A percentile compares a stretch with the other conserved stretches of the same genome.
Conservation (phyloP, 1,140 invertebrate genomes). For the Drosophila bifasciata region DNA sequence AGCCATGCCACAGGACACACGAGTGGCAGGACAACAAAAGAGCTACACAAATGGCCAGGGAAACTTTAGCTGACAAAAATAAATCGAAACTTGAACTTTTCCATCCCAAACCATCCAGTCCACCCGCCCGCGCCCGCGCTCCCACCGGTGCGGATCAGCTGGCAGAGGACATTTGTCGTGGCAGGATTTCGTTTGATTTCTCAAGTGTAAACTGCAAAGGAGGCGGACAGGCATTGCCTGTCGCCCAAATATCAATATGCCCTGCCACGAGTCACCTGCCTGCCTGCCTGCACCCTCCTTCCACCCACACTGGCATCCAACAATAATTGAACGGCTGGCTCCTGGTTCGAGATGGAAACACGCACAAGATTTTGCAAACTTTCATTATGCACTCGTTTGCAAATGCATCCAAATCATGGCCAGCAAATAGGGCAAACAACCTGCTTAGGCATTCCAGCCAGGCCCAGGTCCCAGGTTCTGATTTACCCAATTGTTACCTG, state of each 20-base stretch:
- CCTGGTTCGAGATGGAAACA: not conserved
- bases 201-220: constrained; percentile 72
- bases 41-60: constrained; percentile 57
- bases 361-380: constrained; percentile 13
- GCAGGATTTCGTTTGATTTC: constrained; percentile 73
- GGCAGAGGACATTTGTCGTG: constrained; percentile 67
- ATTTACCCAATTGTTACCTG: constrained; percentile 49
- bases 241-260: constrained; percentile 74
- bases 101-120: not conserved
- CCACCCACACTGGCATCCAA: not conserved
- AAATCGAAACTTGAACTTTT: constrained; percentile 75
- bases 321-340: constrained; percentile 67
- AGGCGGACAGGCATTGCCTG: constrained; percentile 40
- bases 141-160: constrained; percentile 34
- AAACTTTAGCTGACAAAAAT: constrained; percentile 67
- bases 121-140: not conserved
- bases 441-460: constrained; percentile 38
- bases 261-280: constrained; percentile 29
- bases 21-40: constrained; percentile 50
- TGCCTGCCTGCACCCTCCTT: not conserved
- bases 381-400: constrained; percentile 29
- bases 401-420: constrained; percentile 44
- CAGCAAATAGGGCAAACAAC: constrained; percentile 40
- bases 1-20: constrained; percentile 21
- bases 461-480: constrained; percentile 13